A percentile compares a stretch with the other conserved stretches of the same genome.
These are phyloP conservation scores for Bactericera cockerelli DNA, from an alignment of 1,140 invertebrate species.

Conservation along the genomic window DNA sequence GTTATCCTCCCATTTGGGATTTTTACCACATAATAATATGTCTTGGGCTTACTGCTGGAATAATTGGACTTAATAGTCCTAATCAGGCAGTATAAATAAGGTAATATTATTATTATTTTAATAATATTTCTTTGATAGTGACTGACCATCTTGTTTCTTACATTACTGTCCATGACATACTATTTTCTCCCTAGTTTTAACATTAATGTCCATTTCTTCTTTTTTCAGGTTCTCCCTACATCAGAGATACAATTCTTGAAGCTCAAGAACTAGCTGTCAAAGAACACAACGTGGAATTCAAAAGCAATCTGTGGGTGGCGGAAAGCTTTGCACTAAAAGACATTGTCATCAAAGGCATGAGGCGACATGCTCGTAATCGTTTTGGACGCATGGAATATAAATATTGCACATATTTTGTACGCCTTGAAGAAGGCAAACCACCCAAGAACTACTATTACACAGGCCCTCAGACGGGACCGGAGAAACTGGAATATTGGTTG, in stretches of 20 bases:
- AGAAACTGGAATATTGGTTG: constrained; percentile 58
- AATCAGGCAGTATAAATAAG: no score
- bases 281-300: constrained; percentile 86
- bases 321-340: constrained; percentile 72
- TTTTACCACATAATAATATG: no score
- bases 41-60: no score
- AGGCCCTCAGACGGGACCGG: constrained; percentile 44
- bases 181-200: no score
- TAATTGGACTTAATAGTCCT: no score
- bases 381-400: constrained; percentile 57
- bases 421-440: constrained; percentile 80
- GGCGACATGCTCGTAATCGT: constrained; percentile 59
- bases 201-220: no score
- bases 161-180: no score
- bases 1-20: no score
- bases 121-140: no score
- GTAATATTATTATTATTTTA: no score
- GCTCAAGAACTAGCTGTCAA: constrained; percentile 74
- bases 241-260: constrained; percentile 69
- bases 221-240: constrained; percentile 41
- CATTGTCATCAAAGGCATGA: constrained; percentile 55
- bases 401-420: constrained; percentile 75
- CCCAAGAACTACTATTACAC: constrained; percentile 62
- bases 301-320: constrained; percentile 90
- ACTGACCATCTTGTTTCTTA: no score